Percentiles rank a stretch among this genome's conserved stretches.
These are phyloP conservation scores for Potamarius usumacintae DNA, from an alignment of 2,113 vertebrate genomes.

Conservation along the genomic window DNA sequence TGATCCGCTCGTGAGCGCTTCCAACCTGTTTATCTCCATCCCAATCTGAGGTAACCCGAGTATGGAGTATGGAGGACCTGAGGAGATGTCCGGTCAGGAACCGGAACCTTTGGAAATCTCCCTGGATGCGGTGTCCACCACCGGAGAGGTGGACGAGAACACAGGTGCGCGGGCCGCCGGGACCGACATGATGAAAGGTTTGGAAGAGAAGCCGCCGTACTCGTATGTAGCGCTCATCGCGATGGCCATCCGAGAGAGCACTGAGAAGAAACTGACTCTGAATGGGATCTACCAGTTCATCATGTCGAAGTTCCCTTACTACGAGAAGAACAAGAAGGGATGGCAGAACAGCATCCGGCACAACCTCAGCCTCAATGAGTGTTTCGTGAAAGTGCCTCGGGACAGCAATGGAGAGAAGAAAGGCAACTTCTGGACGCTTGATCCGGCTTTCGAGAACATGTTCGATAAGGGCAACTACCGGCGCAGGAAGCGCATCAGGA, in stretches of 20 bases:
- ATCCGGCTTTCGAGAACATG: slow-evolving; percentile 76
- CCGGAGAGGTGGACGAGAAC: background rate
- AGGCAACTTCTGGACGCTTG: slow-evolving; percentile 77
- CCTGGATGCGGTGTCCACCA: slow-evolving; percentile 37
- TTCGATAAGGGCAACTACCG: slow-evolving; percentile 77
- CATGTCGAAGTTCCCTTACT: slow-evolving; percentile 76
- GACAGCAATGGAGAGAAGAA: slow-evolving; percentile 59
- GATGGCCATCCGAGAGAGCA: slow-evolving; percentile 79
- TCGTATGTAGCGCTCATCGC: slow-evolving; percentile 82
- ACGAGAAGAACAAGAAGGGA: slow-evolving; percentile 70
- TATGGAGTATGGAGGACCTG: slow-evolving; percentile 14
- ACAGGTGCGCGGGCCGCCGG: background rate
- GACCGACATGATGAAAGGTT: background rate
- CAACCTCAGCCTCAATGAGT: slow-evolving; percentile 81
- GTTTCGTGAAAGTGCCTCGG: slow-evolving; percentile 77
- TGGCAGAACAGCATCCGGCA: slow-evolving; percentile 85
- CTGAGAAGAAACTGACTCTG: slow-evolving; percentile 72
- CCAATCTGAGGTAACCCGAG: background rate
- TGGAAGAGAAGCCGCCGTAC: slow-evolving; percentile 73
- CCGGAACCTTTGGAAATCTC: background rate
- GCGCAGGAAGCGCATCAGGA: slow-evolving; percentile 67
- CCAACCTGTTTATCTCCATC: background rate
- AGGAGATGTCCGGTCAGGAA: background rate
- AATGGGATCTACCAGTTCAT: slow-evolving; percentile 79
- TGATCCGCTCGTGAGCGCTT: background rate